phyloP scores from a whole-genome alignment of 1,140 invertebrate species.

The Schmidtea mediterranea region DNA sequence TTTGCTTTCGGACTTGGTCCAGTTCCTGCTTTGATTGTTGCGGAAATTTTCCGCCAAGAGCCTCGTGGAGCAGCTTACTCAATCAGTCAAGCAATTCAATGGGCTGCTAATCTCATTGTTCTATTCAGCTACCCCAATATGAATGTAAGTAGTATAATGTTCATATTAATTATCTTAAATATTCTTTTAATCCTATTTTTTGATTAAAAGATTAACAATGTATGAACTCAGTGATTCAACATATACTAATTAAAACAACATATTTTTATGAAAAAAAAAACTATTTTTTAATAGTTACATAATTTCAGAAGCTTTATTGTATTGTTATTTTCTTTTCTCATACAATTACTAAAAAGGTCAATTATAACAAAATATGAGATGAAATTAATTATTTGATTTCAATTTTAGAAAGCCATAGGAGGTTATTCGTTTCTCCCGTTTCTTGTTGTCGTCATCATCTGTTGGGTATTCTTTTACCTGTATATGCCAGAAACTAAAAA shows the following conservation, averaged over 20 bases:
- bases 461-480: conserved; percentile 22
- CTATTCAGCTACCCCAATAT: conserved; percentile 64
- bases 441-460: conserved; percentile 17
- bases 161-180: too few relatives aligned
- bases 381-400: too few relatives aligned
- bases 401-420: conserved; percentile 32
- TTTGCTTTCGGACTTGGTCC: conserved; percentile 56
- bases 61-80: conserved; percentile 55
- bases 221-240: too few relatives aligned
- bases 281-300: too few relatives aligned
- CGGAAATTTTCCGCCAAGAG: conserved; percentile 86
- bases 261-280: too few relatives aligned
- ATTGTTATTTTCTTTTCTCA: too few relatives aligned
- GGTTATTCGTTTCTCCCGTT: conserved; percentile 35
- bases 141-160: conserved; percentile 10
- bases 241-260: too few relatives aligned
- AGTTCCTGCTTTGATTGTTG: conserved; percentile 68
- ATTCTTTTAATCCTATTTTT: too few relatives aligned
- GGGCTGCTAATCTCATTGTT: conserved; percentile 80
- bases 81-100: conserved; percentile 40
- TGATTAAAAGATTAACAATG: too few relatives aligned
- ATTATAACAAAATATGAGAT: too few relatives aligned
- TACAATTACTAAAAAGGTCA: too few relatives aligned
- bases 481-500: conserved; percentile 26
- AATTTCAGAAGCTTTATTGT: too few relatives aligned